These are phyloP conservation scores for Strix aluco DNA, from an alignment of 2,113 vertebrate species.

Conservation along the genomic window DNA sequence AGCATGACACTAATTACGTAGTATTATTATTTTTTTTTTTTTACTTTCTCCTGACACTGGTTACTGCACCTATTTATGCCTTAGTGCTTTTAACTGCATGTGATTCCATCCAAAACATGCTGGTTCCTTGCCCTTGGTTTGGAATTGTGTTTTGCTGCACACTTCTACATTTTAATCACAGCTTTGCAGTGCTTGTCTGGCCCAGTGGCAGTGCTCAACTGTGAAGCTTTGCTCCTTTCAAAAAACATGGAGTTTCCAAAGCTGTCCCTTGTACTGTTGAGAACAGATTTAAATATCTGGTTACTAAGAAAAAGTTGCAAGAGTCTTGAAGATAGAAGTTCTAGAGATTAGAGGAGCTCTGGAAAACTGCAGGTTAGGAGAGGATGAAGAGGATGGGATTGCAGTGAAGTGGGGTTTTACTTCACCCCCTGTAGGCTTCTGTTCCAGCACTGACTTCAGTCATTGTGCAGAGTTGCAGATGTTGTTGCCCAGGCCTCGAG, in stretches of 20 bases:
- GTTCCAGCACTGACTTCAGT: background rate
- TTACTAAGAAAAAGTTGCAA: background rate
- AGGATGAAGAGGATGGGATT: background rate
- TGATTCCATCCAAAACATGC: background rate
- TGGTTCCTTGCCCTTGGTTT: background rate
- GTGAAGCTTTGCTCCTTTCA: background rate
- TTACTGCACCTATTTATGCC: slow-evolving; percentile 18
- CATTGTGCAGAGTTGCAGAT: background rate
- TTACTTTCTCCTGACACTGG: background rate
- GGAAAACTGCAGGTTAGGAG: background rate
- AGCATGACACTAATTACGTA: background rate
- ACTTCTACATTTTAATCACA: background rate
- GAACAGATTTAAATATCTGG: background rate
- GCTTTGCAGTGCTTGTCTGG: background rate
- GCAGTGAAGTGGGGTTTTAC: background rate
- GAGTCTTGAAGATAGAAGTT: background rate
- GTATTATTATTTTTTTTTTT: background rate
- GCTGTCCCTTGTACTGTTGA: background rate
- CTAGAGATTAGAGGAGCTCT: background rate
- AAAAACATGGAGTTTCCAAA: background rate
- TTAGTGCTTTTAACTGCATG: background rate
- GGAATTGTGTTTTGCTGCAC: background rate
- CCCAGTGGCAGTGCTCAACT: background rate
- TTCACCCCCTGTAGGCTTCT: background rate
- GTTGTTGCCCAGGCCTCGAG: background rate